These are phyloP conservation scores for Chaitophorus viminalis DNA, from an alignment of 2,888 invertebrate species.

Conservation along the genomic window DNA sequence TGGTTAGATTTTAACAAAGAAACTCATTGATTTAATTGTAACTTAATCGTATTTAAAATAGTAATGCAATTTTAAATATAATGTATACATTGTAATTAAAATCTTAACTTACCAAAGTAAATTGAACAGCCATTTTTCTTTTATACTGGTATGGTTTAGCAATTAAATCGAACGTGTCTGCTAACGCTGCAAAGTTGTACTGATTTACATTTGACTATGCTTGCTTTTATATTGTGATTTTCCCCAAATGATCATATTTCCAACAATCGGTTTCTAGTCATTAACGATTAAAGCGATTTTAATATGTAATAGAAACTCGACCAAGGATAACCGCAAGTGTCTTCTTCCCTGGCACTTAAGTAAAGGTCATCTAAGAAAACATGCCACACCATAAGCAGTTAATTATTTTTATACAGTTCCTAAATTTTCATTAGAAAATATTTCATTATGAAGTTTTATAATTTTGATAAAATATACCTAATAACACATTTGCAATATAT, in stretches of 20 bases:
- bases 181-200: neutral
- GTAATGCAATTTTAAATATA: neutral
- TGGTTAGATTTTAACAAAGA: too few species aligned
- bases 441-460: neutral
- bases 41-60: too few species aligned
- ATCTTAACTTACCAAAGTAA: slow-evolving; percentile 10
- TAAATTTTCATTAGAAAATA: neutral
- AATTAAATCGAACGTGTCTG: neutral
- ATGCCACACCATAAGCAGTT: neutral
- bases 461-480: neutral
- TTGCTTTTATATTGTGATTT: slow-evolving; percentile 33
- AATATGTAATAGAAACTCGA: slow-evolving; percentile 13
- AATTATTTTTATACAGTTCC: neutral
- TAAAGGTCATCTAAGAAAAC: neutral
- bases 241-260: neutral
- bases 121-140: slow-evolving; percentile 35
- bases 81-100: neutral
- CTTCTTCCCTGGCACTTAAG: neutral
- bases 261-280: neutral
- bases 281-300: neutral
- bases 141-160: neutral
- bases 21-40: too few species aligned
- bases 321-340: slow-evolving; percentile 15
- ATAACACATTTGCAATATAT: neutral
- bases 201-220: neutral